Conservation (phyloP, 1,140 invertebrate genomes). For the Andricus grossulariae region DNA sequence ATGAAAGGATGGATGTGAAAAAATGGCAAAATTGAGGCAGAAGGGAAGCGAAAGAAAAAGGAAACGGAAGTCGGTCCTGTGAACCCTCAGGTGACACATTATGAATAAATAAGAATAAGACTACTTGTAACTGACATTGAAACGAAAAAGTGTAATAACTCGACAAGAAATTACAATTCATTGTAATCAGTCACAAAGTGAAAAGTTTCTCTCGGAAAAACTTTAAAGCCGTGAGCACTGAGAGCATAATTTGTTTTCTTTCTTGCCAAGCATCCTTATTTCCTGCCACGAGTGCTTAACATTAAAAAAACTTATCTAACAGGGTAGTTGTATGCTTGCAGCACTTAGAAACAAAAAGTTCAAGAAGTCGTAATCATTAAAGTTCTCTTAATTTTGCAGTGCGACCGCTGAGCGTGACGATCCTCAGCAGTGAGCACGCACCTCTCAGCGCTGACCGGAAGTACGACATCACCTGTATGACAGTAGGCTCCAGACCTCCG, state of each 20-base stretch:
- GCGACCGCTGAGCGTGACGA: constrained; percentile 84
- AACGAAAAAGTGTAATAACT: constrained; percentile 1
- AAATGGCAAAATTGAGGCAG: no score
- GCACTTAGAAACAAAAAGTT: constrained; percentile 20
- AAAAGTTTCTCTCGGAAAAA: constrained; percentile 16
- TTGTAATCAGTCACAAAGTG: constrained; percentile 9
- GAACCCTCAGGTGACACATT: no score
- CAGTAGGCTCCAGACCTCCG: constrained; percentile 87
- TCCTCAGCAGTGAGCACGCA: constrained; percentile 83
- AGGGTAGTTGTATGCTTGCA: constrained; percentile 8
- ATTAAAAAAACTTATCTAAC: constrained; percentile 8
- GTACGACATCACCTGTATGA: constrained; percentile 86
- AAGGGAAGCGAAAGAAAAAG: no score
- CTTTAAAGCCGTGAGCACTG: not conserved
- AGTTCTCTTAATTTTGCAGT: constrained; percentile 78
- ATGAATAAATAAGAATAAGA: no score
- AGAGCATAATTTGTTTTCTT: constrained; percentile 15
- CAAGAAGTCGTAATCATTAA: constrained; percentile 30
- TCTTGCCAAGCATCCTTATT: not conserved
- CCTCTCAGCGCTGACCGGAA: constrained; percentile 87
- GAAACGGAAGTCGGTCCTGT: no score
- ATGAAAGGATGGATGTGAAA: no score
- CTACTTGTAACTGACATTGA: not conserved
- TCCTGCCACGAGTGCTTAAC: constrained; percentile 24
- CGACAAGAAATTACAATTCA: constrained; percentile 8